Percentiles rank a stretch among this genome's conserved stretches.
phyloP scores from a whole-genome alignment of 2,797 vertebrate genomes.

The Manis pentadactyla region DNA sequence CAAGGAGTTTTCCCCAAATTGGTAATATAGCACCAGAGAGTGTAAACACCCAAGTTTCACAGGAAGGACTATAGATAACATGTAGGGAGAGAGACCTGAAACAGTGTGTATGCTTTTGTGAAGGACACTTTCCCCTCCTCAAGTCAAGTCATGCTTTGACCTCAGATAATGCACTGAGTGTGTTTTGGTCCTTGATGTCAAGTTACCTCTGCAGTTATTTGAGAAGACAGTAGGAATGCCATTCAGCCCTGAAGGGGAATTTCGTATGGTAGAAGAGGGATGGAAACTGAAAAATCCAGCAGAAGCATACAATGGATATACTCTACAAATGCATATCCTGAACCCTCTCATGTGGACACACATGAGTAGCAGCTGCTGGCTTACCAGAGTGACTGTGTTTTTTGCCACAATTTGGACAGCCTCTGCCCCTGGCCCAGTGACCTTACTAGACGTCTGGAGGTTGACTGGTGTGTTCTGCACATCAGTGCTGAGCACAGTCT shows the following conservation, averaged over 20 bases:
- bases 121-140: background rate
- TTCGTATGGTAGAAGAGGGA: background rate
- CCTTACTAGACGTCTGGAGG: constrained; percentile 96
- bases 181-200: background rate
- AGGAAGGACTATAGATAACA: background rate
- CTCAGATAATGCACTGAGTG: background rate
- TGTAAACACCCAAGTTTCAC: background rate
- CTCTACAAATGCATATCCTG: constrained; percentile 55
- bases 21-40: background rate
- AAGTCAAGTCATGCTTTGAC: background rate
- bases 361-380: constrained; percentile 75
- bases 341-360: constrained; percentile 58
- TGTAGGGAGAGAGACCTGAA: background rate
- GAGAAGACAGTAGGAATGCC: background rate
- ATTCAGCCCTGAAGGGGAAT: background rate
- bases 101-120: background rate
- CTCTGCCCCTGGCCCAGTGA: constrained; percentile 93
- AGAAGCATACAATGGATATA: background rate
- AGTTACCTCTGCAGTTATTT: background rate
- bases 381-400: constrained; percentile 93
- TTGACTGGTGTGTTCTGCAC: constrained; percentile 95
- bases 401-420: constrained; percentile 94
- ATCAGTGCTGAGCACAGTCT: constrained; percentile 93
- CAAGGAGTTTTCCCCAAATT: background rate
- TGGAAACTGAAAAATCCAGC: constrained; percentile 24